Conservation (phyloP, 2,797 vertebrate genomes). For the Macroramphosus scolopax region DNA sequence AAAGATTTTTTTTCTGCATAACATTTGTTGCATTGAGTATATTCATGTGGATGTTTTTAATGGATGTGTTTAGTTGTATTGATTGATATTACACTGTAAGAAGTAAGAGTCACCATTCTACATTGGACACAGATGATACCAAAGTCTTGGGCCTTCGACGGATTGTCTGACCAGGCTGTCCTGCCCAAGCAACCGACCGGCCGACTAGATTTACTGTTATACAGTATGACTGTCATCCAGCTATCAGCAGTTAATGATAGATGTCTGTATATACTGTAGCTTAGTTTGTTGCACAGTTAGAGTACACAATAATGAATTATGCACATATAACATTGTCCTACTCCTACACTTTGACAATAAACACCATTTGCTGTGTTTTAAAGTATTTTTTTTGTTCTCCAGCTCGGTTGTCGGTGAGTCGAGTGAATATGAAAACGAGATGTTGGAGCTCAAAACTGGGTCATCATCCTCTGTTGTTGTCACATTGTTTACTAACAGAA, state of each 20-base stretch:
- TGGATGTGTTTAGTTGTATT: constrained; percentile 79
- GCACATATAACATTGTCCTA: constrained; percentile 78
- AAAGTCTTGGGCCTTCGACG: constrained; percentile 68
- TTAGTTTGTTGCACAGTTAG: constrained; percentile 79
- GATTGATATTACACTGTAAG: constrained; percentile 79
- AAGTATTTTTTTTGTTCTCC: too few species aligned
- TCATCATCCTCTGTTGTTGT: too few species aligned
- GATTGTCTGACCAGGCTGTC: constrained; percentile 53
- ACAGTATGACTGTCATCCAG: constrained; percentile 76
- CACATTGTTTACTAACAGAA: too few species aligned
- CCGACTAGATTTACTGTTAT: constrained; percentile 78
- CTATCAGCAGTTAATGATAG: constrained; percentile 70
- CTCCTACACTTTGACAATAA: constrained; percentile 79
- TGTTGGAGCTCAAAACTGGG: too few species aligned
- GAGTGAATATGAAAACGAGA: too few species aligned
- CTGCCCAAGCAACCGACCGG: constrained; percentile 70
- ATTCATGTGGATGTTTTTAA: constrained; percentile 80
- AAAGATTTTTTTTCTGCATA: constrained; percentile 66
- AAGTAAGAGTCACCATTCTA: constrained; percentile 67
- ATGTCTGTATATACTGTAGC: constrained; percentile 80
- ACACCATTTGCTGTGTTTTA: constrained; percentile 79
- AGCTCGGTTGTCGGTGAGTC: too few species aligned
- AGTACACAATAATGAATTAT: constrained; percentile 71
- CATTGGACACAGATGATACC: constrained; percentile 71
- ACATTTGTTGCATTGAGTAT: constrained; percentile 77